Evolutionary conservation across 2,797 vertebrate species (phyloP).

Genomic region (Anas acuta): DNA sequence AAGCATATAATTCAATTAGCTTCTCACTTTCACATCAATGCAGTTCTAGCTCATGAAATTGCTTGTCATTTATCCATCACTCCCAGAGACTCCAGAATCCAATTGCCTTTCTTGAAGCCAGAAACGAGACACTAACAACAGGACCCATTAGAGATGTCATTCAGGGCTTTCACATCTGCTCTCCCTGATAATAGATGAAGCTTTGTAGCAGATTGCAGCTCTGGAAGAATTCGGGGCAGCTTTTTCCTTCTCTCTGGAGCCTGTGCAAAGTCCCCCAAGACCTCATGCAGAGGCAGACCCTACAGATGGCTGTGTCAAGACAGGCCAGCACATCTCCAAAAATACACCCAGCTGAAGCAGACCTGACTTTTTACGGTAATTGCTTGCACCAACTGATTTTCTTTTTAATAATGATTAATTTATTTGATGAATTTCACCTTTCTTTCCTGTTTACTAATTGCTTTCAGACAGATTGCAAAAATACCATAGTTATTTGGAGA

Average conservation of each 20-base stretch:
- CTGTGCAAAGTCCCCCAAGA: not conserved
- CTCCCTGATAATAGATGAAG: not conserved
- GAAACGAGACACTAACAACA: not conserved
- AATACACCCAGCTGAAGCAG: not conserved
- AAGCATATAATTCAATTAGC: slow-evolving; percentile 65
- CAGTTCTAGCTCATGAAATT: slow-evolving; percentile 21
- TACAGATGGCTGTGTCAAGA: not conserved
- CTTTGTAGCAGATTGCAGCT: not conserved
- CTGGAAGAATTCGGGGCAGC: not conserved
- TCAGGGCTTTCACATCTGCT: not conserved
- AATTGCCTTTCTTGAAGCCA: slow-evolving; percentile 12
- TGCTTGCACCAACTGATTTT: not conserved
- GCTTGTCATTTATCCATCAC: slow-evolving; percentile 48
- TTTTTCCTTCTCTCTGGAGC: not conserved
- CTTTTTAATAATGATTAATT: not conserved
- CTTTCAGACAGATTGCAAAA: not conserved
- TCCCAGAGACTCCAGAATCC: slow-evolving; percentile 24
- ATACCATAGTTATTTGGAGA: not conserved
- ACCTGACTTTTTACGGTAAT: not conserved
- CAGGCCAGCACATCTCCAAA: not conserved
- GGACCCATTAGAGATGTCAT: not conserved
- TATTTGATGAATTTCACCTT: not conserved
- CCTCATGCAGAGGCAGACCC: not conserved
- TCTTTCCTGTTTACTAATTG: not conserved
- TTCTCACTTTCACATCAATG: slow-evolving; percentile 16